Conservation (phyloP, 2,797 vertebrate genomes). For the Bucorvus abyssinicus region DNA sequence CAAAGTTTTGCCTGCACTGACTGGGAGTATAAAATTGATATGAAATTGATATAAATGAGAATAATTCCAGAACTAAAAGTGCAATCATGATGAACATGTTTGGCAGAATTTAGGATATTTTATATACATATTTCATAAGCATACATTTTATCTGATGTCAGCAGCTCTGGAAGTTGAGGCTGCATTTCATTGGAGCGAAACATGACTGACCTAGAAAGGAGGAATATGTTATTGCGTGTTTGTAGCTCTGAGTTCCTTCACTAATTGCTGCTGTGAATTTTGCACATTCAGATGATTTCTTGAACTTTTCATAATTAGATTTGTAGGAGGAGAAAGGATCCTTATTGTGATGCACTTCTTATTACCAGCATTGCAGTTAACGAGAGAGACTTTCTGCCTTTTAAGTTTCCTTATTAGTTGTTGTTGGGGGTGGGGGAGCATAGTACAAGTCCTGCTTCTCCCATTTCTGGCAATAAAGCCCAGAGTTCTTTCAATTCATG, state of each 20-base stretch:
- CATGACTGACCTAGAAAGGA: background rate
- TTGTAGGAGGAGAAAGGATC: background rate
- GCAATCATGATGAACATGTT: background rate
- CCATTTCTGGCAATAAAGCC: background rate
- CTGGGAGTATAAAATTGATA: background rate
- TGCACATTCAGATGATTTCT: conserved; percentile 3
- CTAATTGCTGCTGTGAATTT: background rate
- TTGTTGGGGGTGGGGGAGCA: accelerated
- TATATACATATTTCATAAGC: background rate
- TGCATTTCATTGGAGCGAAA: background rate
- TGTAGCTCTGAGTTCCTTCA: background rate
- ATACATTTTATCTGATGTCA: background rate
- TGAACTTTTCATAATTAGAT: conserved; percentile 38
- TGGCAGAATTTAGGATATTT: background rate
- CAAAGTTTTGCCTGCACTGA: background rate
- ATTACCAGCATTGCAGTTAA: conserved; percentile 8
- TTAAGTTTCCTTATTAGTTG: conserved; percentile 30
- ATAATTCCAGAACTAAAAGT: background rate
- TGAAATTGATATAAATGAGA: background rate
- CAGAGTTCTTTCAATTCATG: background rate
- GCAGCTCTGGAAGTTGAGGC: background rate
- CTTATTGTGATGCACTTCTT: background rate
- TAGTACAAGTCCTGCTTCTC: background rate
- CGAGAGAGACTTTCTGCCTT: background rate
- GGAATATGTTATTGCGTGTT: background rate